A percentile compares a stretch with the other conserved stretches of the same genome.
Evolutionary conservation across 1,140 invertebrate species (phyloP).

Genomic region (Conus ventricosus): DNA sequence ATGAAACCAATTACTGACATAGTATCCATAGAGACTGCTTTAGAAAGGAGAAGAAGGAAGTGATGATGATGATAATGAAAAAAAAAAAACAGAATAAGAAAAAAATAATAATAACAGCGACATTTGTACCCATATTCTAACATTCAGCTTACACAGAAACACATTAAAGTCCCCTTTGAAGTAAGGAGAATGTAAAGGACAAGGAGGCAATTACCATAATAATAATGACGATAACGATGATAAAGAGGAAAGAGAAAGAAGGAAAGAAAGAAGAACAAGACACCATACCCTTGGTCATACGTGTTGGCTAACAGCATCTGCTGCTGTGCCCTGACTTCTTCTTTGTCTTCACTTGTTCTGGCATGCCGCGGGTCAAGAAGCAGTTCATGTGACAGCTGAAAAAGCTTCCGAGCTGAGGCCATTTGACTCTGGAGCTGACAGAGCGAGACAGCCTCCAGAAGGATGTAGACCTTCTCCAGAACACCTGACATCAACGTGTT

Average conservation of each 20-base stretch:
- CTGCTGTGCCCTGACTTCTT: not conserved
- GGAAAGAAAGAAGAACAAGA: not conserved
- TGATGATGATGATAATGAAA: too few relatives aligned
- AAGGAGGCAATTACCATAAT: too few relatives aligned
- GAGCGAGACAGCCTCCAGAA: not conserved
- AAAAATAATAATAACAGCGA: too few relatives aligned
- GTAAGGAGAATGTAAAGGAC: too few relatives aligned
- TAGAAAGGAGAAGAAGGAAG: too few relatives aligned
- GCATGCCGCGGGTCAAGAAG: not conserved
- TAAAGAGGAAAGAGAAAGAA: not conserved
- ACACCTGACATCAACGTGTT: not conserved
- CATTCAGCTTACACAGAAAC: too few relatives aligned
- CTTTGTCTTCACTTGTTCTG: not conserved
- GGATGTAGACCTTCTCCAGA: not conserved
- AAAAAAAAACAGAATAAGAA: too few relatives aligned
- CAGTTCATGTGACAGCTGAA: not conserved
- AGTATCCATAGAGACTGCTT: too few relatives aligned
- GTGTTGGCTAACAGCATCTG: slow-evolving; percentile 13
- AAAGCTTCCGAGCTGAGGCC: slow-evolving; percentile 10
- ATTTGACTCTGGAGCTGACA: not conserved
- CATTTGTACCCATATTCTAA: too few relatives aligned
- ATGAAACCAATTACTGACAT: too few relatives aligned
- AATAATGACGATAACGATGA: not conserved
- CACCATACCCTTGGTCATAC: slow-evolving; percentile 6
- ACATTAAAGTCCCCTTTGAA: too few relatives aligned